Conservation (phyloP, 2,113 vertebrate genomes). For the Tangachromis dhanisi region DNA sequence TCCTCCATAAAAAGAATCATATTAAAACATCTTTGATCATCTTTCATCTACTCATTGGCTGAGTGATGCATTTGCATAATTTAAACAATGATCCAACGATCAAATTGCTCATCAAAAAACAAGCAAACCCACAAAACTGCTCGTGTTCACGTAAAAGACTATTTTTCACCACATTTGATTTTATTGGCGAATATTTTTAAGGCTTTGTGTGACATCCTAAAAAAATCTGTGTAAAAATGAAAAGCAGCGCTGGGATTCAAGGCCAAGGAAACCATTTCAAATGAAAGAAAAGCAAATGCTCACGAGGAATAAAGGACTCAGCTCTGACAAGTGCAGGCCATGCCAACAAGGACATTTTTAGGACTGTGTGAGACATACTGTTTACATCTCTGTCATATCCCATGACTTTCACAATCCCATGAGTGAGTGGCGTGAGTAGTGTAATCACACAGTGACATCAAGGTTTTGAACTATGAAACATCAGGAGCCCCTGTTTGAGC, state of each 20-base stretch:
- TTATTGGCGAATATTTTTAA: neutral
- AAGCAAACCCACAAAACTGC: neutral
- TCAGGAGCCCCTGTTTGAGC: neutral
- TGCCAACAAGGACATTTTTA: constrained; percentile 23
- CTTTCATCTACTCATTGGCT: neutral
- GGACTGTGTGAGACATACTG: neutral
- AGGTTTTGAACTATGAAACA: neutral
- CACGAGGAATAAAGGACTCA: neutral
- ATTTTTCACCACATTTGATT: neutral
- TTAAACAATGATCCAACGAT: accelerated
- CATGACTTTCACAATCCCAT: neutral
- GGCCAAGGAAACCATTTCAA: neutral
- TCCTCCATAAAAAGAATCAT: neutral
- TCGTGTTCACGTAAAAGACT: neutral
- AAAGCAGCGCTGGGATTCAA: constrained; percentile 9
- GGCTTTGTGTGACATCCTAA: neutral
- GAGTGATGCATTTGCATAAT: neutral
- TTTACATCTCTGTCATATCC: neutral
- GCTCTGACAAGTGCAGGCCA: constrained; percentile 19
- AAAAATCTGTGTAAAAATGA: neutral
- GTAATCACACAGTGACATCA: neutral
- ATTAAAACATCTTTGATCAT: neutral
- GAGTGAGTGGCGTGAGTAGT: neutral
- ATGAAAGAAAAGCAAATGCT: constrained; percentile 15
- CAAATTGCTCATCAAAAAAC: neutral